Evolutionary conservation across 2,888 invertebrate species (phyloP).

Genomic region (Neoscelio sp.): DNA sequence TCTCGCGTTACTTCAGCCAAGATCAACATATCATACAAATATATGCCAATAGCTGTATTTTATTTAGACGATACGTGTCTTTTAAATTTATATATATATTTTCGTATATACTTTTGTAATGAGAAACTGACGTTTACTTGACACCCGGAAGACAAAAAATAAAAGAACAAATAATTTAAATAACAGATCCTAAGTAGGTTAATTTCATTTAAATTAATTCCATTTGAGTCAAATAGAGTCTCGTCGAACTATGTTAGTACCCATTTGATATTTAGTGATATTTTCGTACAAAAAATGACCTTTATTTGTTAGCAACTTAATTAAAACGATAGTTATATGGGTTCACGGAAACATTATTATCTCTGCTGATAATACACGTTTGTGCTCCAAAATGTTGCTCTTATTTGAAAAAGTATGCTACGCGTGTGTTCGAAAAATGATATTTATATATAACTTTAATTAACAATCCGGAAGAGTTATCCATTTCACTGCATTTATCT

Average conservation of each 20-base stretch:
- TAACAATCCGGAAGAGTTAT: too few species aligned
- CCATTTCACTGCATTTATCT: too few species aligned
- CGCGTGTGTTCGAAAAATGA: too few species aligned
- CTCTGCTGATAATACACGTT: too few species aligned
- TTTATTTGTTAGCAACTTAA: slow-evolving; percentile 7
- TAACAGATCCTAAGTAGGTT: slow-evolving; percentile 13
- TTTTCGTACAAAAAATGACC: neutral
- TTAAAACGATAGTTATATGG: neutral
- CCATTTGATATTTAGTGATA: neutral
- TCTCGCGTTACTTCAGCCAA: slow-evolving; percentile 5
- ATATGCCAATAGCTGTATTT: neutral
- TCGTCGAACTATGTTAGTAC: neutral
- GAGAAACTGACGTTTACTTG: too few species aligned
- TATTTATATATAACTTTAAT: too few species aligned
- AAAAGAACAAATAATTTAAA: neutral
- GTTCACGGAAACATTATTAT: neutral
- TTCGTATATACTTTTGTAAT: too few species aligned
- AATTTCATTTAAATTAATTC: slow-evolving; percentile 24
- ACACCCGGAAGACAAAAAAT: too few species aligned
- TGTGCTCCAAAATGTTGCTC: too few species aligned
- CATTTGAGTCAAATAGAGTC: slow-evolving; percentile 10
- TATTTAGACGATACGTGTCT: neutral
- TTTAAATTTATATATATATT: neutral
- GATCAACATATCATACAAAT: slow-evolving; percentile 18
- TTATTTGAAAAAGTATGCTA: too few species aligned